Base-by-base conservation (phyloP, 2,113 vertebrate species). In the Coptodon bakossiorum region DNA sequence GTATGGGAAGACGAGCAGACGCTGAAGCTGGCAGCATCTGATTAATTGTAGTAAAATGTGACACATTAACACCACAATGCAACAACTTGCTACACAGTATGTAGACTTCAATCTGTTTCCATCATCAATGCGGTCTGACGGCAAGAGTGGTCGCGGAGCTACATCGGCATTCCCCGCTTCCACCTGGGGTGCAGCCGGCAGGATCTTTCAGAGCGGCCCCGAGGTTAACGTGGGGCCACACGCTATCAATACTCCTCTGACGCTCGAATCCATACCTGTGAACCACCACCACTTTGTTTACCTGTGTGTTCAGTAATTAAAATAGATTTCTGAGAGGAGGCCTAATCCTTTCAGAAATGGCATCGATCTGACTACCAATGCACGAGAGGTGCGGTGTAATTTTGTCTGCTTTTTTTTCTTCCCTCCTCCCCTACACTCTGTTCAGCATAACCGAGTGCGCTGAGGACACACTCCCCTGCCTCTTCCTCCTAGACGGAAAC, bases 251-350 rank as follows among this genome's bases (percentile, higher is more conserved):
- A 95, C 90, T 56, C 81, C 87, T 85, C 89, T 82, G 91, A 91
- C 83, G 86, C 78, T 38, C 24, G 2, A 86, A 95, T 95, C 95
- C 83, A 95, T 94, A 92, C 88, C 92, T 56, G 88, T 16, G 88
- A 86, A 85, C 87, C 89, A 57, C 40, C 80, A 80, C 34, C 89
- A 86, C 93, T 93, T 94, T 95, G 94, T 95, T 96, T 95, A 96
- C 95, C 93, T 94, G 94, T 88, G 92, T 90, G 95, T 86, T 89
- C 89, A 56, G 93, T 95, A 96, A 96, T 95, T 96, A 95, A 96
- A 96, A 96, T 96, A 95, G 96, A 96, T 95, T 95, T 94, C 90
- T 91, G 83, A 89, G 91, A 90, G 78, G 88, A 86, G 81, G 89
- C 87, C 83, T 95, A 95, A 95, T 95, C 95, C 94, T 95, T 94